Base-by-base conservation (phyloP, 2,888 invertebrate species). In the Amblyjoppa proteus region DNA sequence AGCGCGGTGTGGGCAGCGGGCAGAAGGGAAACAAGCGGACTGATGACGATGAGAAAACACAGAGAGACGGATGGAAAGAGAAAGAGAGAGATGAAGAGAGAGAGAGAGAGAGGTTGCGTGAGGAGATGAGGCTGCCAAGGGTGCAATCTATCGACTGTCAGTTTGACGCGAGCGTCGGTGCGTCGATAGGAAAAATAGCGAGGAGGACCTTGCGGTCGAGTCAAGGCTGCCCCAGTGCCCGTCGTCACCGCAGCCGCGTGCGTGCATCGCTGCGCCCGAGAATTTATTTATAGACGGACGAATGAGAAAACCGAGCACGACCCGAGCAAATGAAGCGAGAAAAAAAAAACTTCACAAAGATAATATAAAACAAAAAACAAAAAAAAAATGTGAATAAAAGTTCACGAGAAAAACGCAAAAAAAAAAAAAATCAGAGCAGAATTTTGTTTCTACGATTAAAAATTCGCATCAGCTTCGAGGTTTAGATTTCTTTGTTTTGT, bases 171-270 rank as follows among this genome's bases (percentile, higher is more conserved):
- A 66, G 85, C 53, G 71, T 81, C 75, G 74, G 81, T 82, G 85
- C 85, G 85, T 85, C 81, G 71, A 76, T 81, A 61, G 85, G 83
- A 85, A 76, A 76, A 83, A 85, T 78, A 81, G 81, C 81, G 51
- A 79, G 69, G 83, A 86, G 82, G 87, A 87, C 85, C 85, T 87
- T 87, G 87, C 81, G 75, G 73, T 79, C 81, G 85, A 83, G 83
- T 87, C 87, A 87, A 87, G 87, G 87, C 87, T 87, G 71, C 31
- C 79, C 83, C 66, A 81, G 81, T 76, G 71, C 16, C 71, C 66
- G 75, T 85, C 81, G 78, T 75, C 70, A 28, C 69, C 74, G 70
- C 74, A 69, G 81, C 75, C 82, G 81, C 82, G 82, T 83, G 78
- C 78, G 53, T 75, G 82, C 80, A 85, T 85, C 79, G 76, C 68